Conservation (phyloP, 1,140 invertebrate species). For the Aricia agestis region DNA sequence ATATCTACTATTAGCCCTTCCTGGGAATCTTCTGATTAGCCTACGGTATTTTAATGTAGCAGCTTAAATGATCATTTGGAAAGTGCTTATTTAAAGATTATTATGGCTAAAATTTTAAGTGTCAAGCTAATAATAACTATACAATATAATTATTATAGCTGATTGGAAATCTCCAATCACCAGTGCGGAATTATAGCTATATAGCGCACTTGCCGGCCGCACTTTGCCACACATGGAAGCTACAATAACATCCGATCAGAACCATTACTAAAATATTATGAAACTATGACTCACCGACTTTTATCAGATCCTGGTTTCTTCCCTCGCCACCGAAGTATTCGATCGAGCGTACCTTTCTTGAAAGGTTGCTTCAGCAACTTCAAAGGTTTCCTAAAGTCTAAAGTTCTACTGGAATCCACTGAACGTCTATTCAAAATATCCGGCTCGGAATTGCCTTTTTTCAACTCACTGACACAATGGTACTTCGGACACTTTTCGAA, state of each 20-base stretch:
- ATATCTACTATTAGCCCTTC: too few species aligned
- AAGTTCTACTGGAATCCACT: constrained; percentile 43
- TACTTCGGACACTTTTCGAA: constrained; percentile 57
- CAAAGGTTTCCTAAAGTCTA: constrained; percentile 51
- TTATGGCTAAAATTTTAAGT: too few species aligned
- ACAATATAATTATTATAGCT: too few species aligned
- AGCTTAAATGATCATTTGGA: too few species aligned
- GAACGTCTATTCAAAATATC: constrained; percentile 50
- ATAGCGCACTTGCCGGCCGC: too few species aligned
- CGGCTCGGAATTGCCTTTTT: constrained; percentile 62
- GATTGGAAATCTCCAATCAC: too few species aligned
- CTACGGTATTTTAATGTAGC: too few species aligned
- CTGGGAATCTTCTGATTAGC: too few species aligned
- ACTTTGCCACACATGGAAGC: too few species aligned
- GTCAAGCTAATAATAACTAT: too few species aligned
- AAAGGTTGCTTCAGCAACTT: constrained; percentile 59
- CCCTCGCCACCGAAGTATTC: constrained; percentile 58
- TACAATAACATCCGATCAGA: not conserved
- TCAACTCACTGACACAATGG: constrained; percentile 48
- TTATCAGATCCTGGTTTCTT: constrained; percentile 45
- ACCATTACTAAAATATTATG: not conserved
- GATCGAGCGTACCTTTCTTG: constrained; percentile 62
- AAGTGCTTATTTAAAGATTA: too few species aligned
- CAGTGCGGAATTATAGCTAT: too few species aligned
- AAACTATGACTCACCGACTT: constrained; percentile 38